Percentiles rank a stretch among this genome's conserved stretches.
These are phyloP conservation scores for Leptinotarsa defecta DNA, from an alignment of 1,140 invertebrate genomes.

Conservation along the genomic window DNA sequence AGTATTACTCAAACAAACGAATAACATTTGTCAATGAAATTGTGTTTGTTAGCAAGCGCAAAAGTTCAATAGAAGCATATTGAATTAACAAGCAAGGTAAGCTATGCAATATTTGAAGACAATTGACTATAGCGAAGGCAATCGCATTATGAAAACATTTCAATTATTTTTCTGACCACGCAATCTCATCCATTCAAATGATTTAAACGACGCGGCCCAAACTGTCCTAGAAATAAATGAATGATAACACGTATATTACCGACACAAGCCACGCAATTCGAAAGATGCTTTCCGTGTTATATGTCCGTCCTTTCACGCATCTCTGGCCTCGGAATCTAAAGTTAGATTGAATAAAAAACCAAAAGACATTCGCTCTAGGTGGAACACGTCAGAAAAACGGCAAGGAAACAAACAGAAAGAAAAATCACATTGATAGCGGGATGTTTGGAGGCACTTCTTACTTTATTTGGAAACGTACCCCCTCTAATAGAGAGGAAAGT, in stretches of 20 bases:
- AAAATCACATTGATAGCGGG: background rate
- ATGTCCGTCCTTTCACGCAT: background rate
- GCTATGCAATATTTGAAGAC: too few species aligned
- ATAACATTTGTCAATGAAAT: too few species aligned
- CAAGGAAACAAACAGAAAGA: background rate
- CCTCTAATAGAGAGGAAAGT: too few species aligned
- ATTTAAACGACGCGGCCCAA: background rate
- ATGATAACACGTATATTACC: background rate
- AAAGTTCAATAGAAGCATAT: too few species aligned
- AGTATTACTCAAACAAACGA: too few species aligned
- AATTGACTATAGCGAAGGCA: too few species aligned
- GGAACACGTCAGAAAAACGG: background rate
- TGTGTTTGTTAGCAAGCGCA: too few species aligned
- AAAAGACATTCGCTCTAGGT: background rate
- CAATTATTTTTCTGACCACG: too few species aligned
- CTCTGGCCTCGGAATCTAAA: slow-evolving; percentile 1
- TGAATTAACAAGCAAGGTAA: too few species aligned
- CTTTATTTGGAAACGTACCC: background rate
- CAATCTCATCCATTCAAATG: background rate
- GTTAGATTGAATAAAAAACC: background rate
- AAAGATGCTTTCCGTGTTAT: background rate
- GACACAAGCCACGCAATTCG: slow-evolving; percentile 2
- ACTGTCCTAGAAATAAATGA: background rate
- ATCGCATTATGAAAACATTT: too few species aligned
- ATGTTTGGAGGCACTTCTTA: background rate